A percentile compares a stretch with the other conserved stretches of the same genome.
Conservation (phyloP, 2,797 vertebrate genomes). For the Hippopotamyrus pictus region DNA sequence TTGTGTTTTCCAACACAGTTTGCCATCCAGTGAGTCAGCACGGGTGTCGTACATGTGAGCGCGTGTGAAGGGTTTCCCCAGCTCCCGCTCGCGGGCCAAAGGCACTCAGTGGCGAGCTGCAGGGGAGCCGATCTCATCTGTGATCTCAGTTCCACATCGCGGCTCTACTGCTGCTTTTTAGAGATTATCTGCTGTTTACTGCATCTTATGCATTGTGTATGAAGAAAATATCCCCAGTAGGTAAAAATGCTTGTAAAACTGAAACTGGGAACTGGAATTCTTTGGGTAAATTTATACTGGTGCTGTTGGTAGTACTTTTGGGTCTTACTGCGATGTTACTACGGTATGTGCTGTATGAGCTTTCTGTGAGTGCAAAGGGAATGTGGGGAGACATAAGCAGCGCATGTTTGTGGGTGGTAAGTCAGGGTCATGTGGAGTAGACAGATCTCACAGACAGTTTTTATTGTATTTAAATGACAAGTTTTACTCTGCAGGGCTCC, state of each 20-base stretch:
- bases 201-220: neutral
- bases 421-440: neutral
- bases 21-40: neutral
- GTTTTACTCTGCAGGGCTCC: neutral
- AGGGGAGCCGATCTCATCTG: neutral
- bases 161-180: neutral
- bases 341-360: neutral
- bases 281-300: neutral
- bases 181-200: conserved; percentile 2
- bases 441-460: neutral
- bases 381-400: neutral
- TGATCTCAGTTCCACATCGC: neutral
- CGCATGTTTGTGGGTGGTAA: neutral
- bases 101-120: neutral
- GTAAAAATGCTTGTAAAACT: neutral
- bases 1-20: neutral
- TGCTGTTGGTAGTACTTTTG: neutral
- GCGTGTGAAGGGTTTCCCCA: neutral
- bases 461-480: neutral
- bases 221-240: neutral
- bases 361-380: neutral
- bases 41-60: neutral
- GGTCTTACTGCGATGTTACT: neutral
- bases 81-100: neutral
- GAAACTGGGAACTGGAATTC: neutral